These are phyloP conservation scores for Centruroides sculpturatus DNA, from an alignment of 1,140 invertebrate species.

Conservation along the genomic window DNA sequence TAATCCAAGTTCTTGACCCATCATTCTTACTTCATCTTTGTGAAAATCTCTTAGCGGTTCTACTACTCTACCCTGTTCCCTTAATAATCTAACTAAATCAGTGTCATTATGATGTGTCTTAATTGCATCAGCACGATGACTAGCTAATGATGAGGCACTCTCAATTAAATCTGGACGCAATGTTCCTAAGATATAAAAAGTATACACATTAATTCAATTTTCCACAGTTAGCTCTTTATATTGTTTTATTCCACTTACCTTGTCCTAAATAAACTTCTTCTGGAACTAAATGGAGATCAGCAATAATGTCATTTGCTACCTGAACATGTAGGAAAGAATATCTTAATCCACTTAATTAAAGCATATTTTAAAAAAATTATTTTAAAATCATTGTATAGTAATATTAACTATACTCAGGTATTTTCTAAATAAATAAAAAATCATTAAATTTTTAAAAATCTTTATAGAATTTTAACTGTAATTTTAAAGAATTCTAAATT, in stretches of 20 bases:
- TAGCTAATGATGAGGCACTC: conserved; percentile 77
- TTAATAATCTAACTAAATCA: conserved; percentile 75
- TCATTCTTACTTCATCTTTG: conserved; percentile 82
- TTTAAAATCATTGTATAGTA: no score
- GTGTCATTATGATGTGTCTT: conserved; percentile 99
- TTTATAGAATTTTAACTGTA: no score
- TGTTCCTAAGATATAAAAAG: conserved; percentile 44
- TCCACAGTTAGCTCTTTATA: neutral
- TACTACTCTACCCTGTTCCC: conserved; percentile 73
- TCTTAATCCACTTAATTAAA: no score
- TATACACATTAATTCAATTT: neutral
- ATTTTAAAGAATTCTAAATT: no score
- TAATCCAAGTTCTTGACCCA: conserved; percentile 77
- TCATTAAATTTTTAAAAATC: no score
- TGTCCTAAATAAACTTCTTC: conserved; percentile 76
- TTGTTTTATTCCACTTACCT: conserved; percentile 15
- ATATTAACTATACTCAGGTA: no score
- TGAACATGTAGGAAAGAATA: conserved; percentile 8
- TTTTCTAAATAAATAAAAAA: no score
- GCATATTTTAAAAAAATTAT: no score
- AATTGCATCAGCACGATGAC: conserved; percentile 75
- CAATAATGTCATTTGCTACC: conserved; percentile 67
- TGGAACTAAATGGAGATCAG: conserved; percentile 62
- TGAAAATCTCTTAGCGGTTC: conserved; percentile 99
- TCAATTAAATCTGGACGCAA: conserved; percentile 95